These are phyloP conservation scores for Apis laboriosa DNA, from an alignment of 1,140 invertebrate species.

Conservation along the genomic window DNA sequence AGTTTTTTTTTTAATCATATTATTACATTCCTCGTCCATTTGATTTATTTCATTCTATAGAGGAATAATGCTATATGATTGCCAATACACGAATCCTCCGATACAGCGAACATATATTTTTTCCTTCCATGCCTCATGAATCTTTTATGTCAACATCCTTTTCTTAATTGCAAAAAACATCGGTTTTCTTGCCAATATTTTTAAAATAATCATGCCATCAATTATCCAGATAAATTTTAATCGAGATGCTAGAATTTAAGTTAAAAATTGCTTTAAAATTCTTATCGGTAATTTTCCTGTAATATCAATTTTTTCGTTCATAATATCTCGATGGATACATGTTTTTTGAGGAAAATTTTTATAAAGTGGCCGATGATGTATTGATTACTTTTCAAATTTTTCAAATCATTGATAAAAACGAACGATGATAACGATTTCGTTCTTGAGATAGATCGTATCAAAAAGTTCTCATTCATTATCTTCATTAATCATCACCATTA, in stretches of 20 bases:
- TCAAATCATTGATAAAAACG: no score
- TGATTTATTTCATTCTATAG: background rate
- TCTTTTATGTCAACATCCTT: conserved; percentile 21
- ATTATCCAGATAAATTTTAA: conserved; percentile 16
- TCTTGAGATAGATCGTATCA: background rate
- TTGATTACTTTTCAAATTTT: no score
- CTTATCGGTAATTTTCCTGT: background rate
- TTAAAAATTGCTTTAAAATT: no score
- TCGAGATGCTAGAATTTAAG: background rate
- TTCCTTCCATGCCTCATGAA: background rate
- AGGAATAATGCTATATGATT: background rate
- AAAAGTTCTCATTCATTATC: conserved; percentile 2
- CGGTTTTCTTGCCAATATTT: background rate
- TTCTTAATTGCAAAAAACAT: conserved; percentile 21
- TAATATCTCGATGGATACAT: background rate
- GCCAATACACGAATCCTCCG: background rate
- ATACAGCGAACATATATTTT: background rate
- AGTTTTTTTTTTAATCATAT: background rate
- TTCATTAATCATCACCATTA: conserved; percentile 20
- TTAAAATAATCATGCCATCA: background rate
- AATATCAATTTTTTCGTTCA: background rate
- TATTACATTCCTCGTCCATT: background rate
- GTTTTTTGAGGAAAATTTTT: background rate
- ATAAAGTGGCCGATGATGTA: no score
- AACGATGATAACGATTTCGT: background rate